Base-by-base conservation (phyloP, 2,113 vertebrate genomes). In the Sarotherodon lohbergeri region DNA sequence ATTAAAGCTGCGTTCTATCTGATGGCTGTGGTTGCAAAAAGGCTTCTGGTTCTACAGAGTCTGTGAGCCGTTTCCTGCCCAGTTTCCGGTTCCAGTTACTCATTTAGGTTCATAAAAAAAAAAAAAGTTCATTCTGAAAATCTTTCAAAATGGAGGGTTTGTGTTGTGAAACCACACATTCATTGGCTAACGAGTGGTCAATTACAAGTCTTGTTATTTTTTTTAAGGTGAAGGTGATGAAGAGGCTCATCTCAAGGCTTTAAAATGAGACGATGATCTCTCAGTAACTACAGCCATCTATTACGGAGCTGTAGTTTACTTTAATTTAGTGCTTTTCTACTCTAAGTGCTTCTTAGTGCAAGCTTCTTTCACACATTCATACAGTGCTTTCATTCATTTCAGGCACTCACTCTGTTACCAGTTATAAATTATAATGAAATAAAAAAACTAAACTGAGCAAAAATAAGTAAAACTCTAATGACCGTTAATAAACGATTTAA, bases 301-400 rank as follows among this genome's bases (percentile, higher is more conserved):
- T 63, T 36, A 12, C 12, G 2, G 32, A 63, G 59, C 59, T 66
- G 61, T 36, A 63, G 32, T 63, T 2, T 4, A n/a, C 61, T 0
- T n/a, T 27, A 27, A 4, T 36, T 63, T 7, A 36, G 59, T 19
- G 16, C 59, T 61, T 34, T 61, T 61, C 0, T 34, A 34, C 29
- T 61, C 3, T 10, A 4, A 63, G 59, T 63, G 16, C 59, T 56
- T 27, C 55, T 56, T 56, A 56, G 55, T 27, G 12, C 34, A 36
- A 36, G 7, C 22, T 34, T 3, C 59, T 36, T 63, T 36, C 32
- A 63, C 59, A 19, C 1, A 0, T 63, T 7, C 59, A 63, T 36
- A 36, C 59, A 36, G 17, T 63, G 17, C 0, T 0, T 63, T 36
- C 59, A n/a, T 36, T 36, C 27, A 59, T 59, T 17, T 32, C 0